Percentiles rank a stretch among this genome's conserved stretches.
Conservation (phyloP, 1,140 invertebrate genomes). For the Sycophaga agraensis region DNA sequence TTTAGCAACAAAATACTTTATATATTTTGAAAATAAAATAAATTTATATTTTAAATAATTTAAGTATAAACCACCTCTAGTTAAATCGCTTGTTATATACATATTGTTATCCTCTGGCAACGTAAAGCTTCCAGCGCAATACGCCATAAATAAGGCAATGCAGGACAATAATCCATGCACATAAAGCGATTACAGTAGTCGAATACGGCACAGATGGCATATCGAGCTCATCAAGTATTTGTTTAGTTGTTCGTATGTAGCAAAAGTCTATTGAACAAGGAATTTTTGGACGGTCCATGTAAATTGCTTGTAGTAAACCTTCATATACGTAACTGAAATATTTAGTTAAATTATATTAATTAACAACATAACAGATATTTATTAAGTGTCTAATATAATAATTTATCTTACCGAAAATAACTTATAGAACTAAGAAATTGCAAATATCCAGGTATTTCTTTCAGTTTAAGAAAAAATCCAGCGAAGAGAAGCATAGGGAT, state of each 20-base stretch:
- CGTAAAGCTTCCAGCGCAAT: constrained; percentile 42
- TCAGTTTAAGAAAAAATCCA: constrained; percentile 81
- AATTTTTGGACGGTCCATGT: constrained; percentile 65
- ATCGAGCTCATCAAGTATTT: constrained; percentile 42
- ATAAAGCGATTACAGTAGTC: constrained; percentile 35
- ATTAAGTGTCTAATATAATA: neutral
- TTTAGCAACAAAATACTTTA: too few relatives aligned
- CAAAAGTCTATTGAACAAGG: constrained; percentile 56
- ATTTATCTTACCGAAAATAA: constrained; percentile 64
- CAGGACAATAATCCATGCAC: constrained; percentile 42
- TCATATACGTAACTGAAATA: constrained; percentile 71
- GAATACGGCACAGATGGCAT: constrained; percentile 45
- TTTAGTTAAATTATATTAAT: too few relatives aligned
- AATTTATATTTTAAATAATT: too few relatives aligned
- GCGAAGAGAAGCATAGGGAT: constrained; percentile 85
- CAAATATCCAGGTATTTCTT: constrained; percentile 73
- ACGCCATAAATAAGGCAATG: constrained; percentile 40
- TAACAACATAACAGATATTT: constrained; percentile 50
- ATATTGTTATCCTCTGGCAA: constrained; percentile 32
- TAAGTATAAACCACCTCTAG: too few relatives aligned
- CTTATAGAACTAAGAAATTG: constrained; percentile 71
- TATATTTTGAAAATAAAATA: too few relatives aligned
- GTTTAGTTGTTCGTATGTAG: constrained; percentile 32
- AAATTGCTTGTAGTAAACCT: constrained; percentile 73
- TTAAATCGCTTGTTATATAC: too few relatives aligned